Base-by-base conservation (phyloP, 2,888 invertebrate species). In the Eledona agricola region DNA sequence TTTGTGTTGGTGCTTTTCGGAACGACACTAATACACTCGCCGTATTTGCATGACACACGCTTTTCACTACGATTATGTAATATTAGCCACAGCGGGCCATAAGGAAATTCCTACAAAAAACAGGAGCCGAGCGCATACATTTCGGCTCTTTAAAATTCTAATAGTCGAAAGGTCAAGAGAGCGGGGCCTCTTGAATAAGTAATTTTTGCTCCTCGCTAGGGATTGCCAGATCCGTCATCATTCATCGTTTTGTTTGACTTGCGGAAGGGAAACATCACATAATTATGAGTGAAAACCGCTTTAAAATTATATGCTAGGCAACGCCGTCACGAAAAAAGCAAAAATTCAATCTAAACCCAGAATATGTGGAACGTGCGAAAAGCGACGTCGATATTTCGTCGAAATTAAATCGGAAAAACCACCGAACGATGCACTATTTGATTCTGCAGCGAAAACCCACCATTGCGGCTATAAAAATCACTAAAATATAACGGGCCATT, bases 1-100 rank as follows among this genome's bases (percentile, higher is more conserved):
- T 28, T 28, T 46, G 34, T 22, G 37, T 52, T 29, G 29, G 49
- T 23, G 46, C 26, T 29, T 38, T 46, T 38, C 54, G 50, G 57
- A 49, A 58, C 59, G 50, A 53, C 58, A 58, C 59, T 60, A 60
- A 60, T 55, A 54, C 55, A 57, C 40, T 51, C 52, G 35, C 35
- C 52, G 40, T 59, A 55, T 59, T 59, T 59, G 58, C 58, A 51
- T 51, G 51, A 29, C 29, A 17, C 35, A 35, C 37, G 43, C 28
- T 45, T 45, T 45, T 45, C 45, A 45, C 17, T 40, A 45, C 34
- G 34, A 25, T 45, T 45, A 34, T 45, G 9, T 34, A 15, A 34
- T 22, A 34, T 45, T 16, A 43, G 20, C 26, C 10, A 2, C 6
- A 3, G 10, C 10, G 26, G 25, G 25, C 1, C 32, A 23, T 12